Base-by-base conservation (phyloP, 2,888 invertebrate species). In the Clitarchus hookeri region DNA sequence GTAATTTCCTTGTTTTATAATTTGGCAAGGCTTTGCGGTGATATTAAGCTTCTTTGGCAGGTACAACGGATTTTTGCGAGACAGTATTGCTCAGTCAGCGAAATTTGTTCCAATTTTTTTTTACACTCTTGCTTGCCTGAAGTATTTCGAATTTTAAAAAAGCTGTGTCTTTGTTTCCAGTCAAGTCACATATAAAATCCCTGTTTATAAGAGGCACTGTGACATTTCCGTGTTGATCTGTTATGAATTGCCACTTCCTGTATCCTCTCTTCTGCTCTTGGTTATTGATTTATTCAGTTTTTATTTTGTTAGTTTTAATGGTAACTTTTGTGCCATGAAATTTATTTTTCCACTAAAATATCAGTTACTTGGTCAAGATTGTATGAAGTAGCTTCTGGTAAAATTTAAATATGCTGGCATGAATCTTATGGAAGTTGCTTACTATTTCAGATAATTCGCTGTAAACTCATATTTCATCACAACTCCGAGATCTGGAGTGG, bases 1-100 rank as follows among this genome's bases (percentile, higher is more conserved):
- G 82, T 36, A 36, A 25, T 82, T 82, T 27, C 27, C 82, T 44
- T 82, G 27, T 82, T 82, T 25, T 82, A 82, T 4, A 82, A 82
- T 82, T 82, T 82, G 23, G 82, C 82, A 13, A 27, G 36, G 23
- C 82, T 12, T 23, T 82, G 82, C 0, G 36, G 19, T 82, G 82
- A 82, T 26, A 82, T 27, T 8, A 27, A 19, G 82, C 36, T 27
- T 82, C 36, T 82, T 25, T 82, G 27, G 82, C 11, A 6, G 79
- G 82, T 82, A 82, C 36, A 82, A 27, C 27, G 4, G 6, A 82
- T 1, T 6, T 82, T 27, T 44, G 4, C 36, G 1, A 1, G 82
- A 82, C 0, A 82, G 26, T 82, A 82, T 44, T 26, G 82, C 82
- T 36, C 82, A 13, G 36, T 82, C 82, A 4, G 26, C 26, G 2